These are phyloP conservation scores for Heloderma charlesbogerti DNA, from an alignment of 2,113 vertebrate genomes.

Conservation along the genomic window DNA sequence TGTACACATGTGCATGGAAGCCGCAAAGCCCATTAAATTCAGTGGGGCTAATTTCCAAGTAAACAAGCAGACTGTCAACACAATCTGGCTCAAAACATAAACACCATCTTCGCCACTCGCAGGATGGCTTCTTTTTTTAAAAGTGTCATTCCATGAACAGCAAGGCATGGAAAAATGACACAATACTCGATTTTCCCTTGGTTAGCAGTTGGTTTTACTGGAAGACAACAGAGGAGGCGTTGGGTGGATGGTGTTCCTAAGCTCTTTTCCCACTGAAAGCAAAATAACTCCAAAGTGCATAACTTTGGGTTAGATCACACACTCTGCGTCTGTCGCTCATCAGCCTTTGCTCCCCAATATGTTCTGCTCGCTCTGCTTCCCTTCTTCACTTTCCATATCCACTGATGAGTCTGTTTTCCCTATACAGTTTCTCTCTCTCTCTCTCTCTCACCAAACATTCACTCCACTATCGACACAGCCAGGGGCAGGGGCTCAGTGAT, in stretches of 20 bases:
- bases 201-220: background rate
- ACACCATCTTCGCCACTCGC: background rate
- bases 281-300: background rate
- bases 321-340: background rate
- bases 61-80: too few species aligned
- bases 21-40: background rate
- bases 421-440: conserved; percentile 29
- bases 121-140: background rate
- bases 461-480: conserved; percentile 60
- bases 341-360: background rate
- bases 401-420: conserved; percentile 31
- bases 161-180: background rate
- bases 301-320: background rate
- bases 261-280: background rate
- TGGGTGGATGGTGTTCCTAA: too few species aligned
- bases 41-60: background rate
- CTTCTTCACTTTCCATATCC: conserved; percentile 21
- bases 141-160: background rate
- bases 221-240: background rate
- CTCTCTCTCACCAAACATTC: conserved; percentile 54
- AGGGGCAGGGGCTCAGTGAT: conserved; percentile 33
- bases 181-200: background rate
- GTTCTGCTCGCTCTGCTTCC: background rate
- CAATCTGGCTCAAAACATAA: background rate
- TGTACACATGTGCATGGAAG: background rate